Conservation (phyloP, 2,888 invertebrate genomes). For the Cryptophagus acutangulus region DNA sequence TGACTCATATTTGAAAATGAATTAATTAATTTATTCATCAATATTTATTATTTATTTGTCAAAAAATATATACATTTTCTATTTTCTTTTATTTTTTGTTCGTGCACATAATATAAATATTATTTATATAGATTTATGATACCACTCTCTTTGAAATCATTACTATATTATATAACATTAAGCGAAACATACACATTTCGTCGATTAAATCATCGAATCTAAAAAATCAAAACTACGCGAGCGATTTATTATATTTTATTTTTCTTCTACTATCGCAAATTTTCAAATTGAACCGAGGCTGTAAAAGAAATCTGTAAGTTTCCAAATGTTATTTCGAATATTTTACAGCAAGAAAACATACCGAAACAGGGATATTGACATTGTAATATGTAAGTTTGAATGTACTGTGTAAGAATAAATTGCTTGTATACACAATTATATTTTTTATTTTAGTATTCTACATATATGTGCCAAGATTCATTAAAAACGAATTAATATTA, state of each 20-base stretch:
- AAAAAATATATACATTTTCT: slow-evolving; percentile 27
- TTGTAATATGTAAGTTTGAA: slow-evolving; percentile 45
- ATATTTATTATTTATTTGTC: slow-evolving; percentile 13
- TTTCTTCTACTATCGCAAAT: not conserved
- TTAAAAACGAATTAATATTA: no score
- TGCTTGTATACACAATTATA: slow-evolving; percentile 41
- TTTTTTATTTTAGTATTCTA: not conserved
- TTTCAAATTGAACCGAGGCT: slow-evolving; percentile 10
- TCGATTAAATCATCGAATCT: slow-evolving; percentile 23
- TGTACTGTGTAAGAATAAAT: slow-evolving; percentile 48
- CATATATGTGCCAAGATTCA: no score
- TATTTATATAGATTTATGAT: slow-evolving; percentile 29
- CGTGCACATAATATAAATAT: slow-evolving; percentile 36
- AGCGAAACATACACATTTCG: slow-evolving; percentile 38
- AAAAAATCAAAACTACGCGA: no score
- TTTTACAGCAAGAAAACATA: slow-evolving; percentile 27
- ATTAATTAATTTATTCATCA: not conserved
- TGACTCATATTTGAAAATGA: not conserved
- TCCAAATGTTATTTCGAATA: slow-evolving; percentile 28
- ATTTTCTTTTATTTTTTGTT: slow-evolving; percentile 39
- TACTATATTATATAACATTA: slow-evolving; percentile 22
- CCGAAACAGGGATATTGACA: slow-evolving; percentile 36
- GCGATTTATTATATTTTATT: no score
- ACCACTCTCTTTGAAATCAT: slow-evolving; percentile 36
- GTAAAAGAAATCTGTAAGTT: slow-evolving; percentile 38